phyloP scores from a whole-genome alignment of 2,888 invertebrate genomes.

The Rotaria sp. region DNA sequence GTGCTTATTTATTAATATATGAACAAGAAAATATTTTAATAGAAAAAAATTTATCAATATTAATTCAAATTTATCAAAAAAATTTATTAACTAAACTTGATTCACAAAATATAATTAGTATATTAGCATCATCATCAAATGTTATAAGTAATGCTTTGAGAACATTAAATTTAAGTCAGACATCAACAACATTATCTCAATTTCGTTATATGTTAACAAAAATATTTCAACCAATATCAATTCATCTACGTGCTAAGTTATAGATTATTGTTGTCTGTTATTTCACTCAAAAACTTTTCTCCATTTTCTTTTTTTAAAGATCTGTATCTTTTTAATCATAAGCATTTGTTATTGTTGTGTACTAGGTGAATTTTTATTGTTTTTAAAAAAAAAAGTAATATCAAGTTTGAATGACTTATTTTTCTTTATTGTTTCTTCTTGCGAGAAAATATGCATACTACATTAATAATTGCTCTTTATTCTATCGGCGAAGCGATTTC shows the following conservation, averaged over 20 bases:
- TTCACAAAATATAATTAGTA: neutral
- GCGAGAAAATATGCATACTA: neutral
- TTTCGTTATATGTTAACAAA: neutral
- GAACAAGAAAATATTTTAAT: neutral
- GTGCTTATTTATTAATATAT: constrained; percentile 4
- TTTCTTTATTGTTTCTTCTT: neutral
- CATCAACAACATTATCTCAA: neutral
- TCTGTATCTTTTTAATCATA: neutral
- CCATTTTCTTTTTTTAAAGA: neutral
- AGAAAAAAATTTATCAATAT: neutral
- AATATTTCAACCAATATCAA: neutral
- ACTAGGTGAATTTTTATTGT: neutral
- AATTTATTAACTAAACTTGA: neutral
- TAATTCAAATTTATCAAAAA: neutral
- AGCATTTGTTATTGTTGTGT: neutral
- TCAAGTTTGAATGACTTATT: neutral
- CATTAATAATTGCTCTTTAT: neutral
- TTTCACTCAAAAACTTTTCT: neutral
- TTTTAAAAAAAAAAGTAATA: neutral
- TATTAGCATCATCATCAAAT: constrained; percentile 15
- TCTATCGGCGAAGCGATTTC: neutral
- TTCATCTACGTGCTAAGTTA: neutral
- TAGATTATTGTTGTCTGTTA: neutral
- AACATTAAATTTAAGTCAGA: neutral
- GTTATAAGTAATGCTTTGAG: neutral